Conservation (phyloP, 2,113 vertebrate species). For the Cricetomys ansorgei region DNA sequence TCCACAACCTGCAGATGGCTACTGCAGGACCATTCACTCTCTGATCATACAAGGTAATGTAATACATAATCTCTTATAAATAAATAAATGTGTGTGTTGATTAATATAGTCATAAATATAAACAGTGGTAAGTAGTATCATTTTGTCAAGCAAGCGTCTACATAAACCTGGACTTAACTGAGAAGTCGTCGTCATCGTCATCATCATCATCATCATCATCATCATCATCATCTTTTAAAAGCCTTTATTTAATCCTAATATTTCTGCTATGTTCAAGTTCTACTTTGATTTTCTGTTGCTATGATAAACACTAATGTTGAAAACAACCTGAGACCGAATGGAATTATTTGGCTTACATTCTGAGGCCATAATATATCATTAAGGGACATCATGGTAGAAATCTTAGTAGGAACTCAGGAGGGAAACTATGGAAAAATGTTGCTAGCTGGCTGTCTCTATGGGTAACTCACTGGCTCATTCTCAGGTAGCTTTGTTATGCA, state of each 20-base stretch:
- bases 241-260: background rate
- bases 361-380: background rate
- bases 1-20: background rate
- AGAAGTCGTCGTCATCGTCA: background rate
- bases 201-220: background rate
- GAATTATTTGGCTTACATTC: background rate
- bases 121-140: background rate
- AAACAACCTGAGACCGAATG: background rate
- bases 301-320: background rate
- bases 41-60: background rate
- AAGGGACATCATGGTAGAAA: background rate
- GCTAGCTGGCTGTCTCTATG: background rate
- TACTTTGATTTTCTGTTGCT: background rate
- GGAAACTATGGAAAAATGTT: background rate
- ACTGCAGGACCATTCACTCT: background rate
- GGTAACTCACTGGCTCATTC: background rate
- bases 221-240: conserved; percentile 25
- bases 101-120: background rate
- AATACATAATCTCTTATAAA: background rate
- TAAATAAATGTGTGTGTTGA: background rate
- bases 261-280: background rate
- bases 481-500: background rate
- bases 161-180: background rate
- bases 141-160: background rate
- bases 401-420: background rate